Conservation (phyloP, 1,140 invertebrate genomes). For the Neodiprion pinetum region DNA sequence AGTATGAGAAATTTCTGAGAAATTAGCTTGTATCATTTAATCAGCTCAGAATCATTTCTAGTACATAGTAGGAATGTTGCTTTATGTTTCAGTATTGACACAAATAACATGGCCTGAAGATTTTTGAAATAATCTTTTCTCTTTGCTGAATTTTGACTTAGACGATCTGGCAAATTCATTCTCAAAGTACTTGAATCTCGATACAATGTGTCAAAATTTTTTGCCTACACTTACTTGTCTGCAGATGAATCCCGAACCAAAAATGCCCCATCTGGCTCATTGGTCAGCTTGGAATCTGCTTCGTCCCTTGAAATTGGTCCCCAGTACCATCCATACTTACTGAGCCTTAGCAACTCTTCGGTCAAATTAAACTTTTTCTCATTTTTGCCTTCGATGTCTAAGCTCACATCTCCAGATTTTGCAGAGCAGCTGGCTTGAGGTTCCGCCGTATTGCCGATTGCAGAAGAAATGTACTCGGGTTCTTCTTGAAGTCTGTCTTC, state of each 20-base stretch:
- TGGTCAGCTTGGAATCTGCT: conserved; percentile 65
- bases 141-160: too few relatives aligned
- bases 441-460: not conserved
- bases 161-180: too few relatives aligned
- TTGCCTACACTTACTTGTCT: conserved; percentile 59
- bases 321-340: conserved; percentile 74
- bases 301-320: conserved; percentile 69
- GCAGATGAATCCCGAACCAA: conserved; percentile 79
- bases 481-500: conserved; percentile 6
- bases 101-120: too few relatives aligned
- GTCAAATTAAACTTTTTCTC: conserved; percentile 51
- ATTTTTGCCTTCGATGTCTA: conserved; percentile 20
- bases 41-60: too few relatives aligned
- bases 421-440: conserved; percentile 12
- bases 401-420: not conserved
- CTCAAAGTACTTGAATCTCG: too few relatives aligned
- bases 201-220: too few relatives aligned
- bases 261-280: conserved; percentile 78
- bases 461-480: conserved; percentile 10
- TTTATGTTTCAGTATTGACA: too few relatives aligned
- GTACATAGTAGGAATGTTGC: too few relatives aligned
- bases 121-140: too few relatives aligned
- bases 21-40: too few relatives aligned
- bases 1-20: too few relatives aligned
- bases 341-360: conserved; percentile 65